Percentiles rank a stretch among this genome's conserved stretches.
Evolutionary conservation across 2,888 invertebrate species (phyloP).

Genomic region (Drosophila tanythrix): DNA sequence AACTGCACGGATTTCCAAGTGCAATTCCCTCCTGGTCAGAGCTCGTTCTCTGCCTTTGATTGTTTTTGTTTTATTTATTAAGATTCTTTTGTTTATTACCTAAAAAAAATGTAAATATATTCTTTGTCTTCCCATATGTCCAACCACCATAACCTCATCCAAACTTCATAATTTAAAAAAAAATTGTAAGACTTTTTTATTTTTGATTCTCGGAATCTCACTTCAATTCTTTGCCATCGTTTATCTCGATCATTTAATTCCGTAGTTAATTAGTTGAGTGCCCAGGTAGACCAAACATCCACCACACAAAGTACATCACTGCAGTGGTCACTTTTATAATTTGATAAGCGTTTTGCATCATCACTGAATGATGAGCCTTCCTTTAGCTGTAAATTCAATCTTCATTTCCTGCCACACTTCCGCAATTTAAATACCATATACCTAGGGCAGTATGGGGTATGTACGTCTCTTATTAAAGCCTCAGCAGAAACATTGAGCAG

Average conservation of each 20-base stretch:
- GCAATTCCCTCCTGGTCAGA: conserved; percentile 7
- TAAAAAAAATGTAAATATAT: neutral
- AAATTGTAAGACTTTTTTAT: neutral
- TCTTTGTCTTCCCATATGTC: neutral
- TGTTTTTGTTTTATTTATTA: conserved; percentile 13
- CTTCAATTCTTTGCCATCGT: neutral
- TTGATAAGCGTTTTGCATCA: conserved; percentile 49
- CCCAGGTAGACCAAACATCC: neutral
- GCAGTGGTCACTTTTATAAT: conserved; percentile 46
- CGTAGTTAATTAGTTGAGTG: neutral
- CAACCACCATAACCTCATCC: neutral
- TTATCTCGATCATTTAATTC: neutral
- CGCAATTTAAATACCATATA: conserved; percentile 30
- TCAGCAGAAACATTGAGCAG: neutral
- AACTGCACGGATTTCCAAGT: conserved; percentile 19
- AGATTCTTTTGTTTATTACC: neutral
- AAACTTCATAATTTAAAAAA: neutral
- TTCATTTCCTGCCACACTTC: conserved; percentile 54
- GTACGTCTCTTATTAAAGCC: neutral
- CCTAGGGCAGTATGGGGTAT: neutral
- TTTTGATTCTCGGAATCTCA: neutral
- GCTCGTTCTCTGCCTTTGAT: conserved; percentile 8
- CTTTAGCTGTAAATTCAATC: conserved; percentile 53
- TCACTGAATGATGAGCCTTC: conserved; percentile 53
- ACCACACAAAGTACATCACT: neutral